Evolutionary conservation across 2,888 invertebrate genomes (phyloP).

Genomic region (Trachelus iudaicus): DNA sequence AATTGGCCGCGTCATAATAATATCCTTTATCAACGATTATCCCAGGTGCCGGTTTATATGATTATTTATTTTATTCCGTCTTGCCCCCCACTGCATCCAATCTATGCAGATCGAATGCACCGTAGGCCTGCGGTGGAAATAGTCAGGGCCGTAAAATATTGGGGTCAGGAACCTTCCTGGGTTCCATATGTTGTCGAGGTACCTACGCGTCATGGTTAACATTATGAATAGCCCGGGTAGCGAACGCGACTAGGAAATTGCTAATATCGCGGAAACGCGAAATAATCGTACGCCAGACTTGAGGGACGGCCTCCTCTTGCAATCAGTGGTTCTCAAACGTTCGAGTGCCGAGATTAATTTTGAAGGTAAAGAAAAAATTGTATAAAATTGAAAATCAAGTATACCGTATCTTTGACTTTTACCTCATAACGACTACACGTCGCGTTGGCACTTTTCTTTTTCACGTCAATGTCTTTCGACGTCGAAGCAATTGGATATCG

Average conservation of each 20-base stretch:
- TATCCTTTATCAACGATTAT: background rate
- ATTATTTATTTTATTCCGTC: too few species aligned
- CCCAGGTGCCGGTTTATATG: background rate
- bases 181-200: background rate
- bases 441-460: background rate
- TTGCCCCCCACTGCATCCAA: too few species aligned
- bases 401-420: background rate
- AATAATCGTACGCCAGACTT: conserved; percentile 17
- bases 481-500: background rate
- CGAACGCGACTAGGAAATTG: conserved; percentile 29
- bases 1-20: background rate
- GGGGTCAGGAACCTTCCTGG: background rate
- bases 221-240: conserved; percentile 11
- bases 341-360: background rate
- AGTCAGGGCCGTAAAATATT: background rate
- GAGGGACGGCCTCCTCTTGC: background rate
- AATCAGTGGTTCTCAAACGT: background rate
- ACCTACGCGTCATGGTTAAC: background rate
- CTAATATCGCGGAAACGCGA: conserved; percentile 22
- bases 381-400: background rate
- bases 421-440: background rate
- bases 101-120: too few species aligned
- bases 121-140: background rate
- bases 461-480: background rate
- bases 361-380: background rate